phyloP scores from a whole-genome alignment of 2,113 vertebrate species.

The Pseudopipra pipra region DNA sequence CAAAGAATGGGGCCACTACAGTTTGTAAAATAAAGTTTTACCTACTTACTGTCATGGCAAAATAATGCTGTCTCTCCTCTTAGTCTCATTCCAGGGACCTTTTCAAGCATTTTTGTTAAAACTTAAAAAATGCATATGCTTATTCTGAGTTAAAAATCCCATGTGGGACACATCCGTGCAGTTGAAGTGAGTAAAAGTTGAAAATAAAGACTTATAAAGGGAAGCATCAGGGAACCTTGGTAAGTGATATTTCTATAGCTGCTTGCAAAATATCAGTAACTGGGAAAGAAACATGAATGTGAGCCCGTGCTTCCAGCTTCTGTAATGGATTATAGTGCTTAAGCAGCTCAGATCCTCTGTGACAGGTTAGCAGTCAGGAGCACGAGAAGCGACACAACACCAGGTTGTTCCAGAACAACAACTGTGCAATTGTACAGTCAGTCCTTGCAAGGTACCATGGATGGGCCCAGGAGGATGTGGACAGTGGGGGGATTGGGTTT shows the following conservation, averaged over 20 bases:
- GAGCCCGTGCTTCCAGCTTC: background rate
- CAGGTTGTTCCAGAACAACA: background rate
- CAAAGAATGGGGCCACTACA: background rate
- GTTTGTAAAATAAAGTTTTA: background rate
- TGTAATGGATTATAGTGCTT: background rate
- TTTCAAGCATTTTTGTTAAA: background rate
- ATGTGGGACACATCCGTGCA: background rate
- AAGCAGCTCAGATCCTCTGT: background rate
- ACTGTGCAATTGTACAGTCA: background rate
- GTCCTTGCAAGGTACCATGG: fast-evolving
- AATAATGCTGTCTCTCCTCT: background rate
- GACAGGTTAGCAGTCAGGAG: background rate
- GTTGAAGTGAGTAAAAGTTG: background rate
- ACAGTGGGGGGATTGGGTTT: fast-evolving
- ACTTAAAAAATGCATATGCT: background rate
- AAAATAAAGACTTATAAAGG: background rate
- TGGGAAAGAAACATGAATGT: background rate
- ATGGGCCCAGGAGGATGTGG: background rate
- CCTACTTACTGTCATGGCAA: background rate
- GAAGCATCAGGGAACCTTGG: background rate
- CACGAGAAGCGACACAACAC: fast-evolving
- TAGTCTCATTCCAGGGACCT: background rate
- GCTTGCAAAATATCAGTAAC: background rate
- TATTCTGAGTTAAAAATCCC: background rate
- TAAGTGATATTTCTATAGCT: background rate